A percentile compares a stretch with the other conserved stretches of the same genome.
Conservation (phyloP, 2,888 invertebrate species). For the Rhingia rostrata region DNA sequence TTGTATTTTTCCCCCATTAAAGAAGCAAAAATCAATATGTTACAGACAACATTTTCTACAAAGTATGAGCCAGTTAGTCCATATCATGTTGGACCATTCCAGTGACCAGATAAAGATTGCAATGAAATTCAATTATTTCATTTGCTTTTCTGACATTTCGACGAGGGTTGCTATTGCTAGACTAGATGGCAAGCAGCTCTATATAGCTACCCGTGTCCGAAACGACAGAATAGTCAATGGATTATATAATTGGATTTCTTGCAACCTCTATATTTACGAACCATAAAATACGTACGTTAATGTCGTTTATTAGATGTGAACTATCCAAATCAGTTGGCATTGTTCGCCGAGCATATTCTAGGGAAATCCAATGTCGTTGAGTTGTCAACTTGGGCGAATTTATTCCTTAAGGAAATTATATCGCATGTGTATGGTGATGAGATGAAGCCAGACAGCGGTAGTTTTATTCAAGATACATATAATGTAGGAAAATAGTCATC, state of each 20-base stretch:
- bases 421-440: too few relatives aligned
- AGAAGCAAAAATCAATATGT: too few relatives aligned
- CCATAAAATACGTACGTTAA: slow-evolving; percentile 7
- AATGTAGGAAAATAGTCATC: too few relatives aligned
- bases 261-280: background rate
- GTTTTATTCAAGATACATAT: too few relatives aligned
- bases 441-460: too few relatives aligned
- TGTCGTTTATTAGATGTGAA: background rate
- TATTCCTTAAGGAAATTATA: too few relatives aligned
- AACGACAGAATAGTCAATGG: background rate
- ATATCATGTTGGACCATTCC: background rate
- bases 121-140: slow-evolving; percentile 3
- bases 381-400: too few relatives aligned
- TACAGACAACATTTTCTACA: too few relatives aligned
- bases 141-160: background rate
- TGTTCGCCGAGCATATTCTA: too few relatives aligned
- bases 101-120: background rate
- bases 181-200: background rate
- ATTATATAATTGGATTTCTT: background rate
- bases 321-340: background rate
- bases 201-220: background rate
- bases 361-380: too few relatives aligned
- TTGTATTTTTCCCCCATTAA: too few relatives aligned
- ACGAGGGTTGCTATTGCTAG: background rate
- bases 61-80: background rate